Evolutionary conservation across 2,797 vertebrate genomes (phyloP).

Genomic region (Amazonetta brasiliensis): DNA sequence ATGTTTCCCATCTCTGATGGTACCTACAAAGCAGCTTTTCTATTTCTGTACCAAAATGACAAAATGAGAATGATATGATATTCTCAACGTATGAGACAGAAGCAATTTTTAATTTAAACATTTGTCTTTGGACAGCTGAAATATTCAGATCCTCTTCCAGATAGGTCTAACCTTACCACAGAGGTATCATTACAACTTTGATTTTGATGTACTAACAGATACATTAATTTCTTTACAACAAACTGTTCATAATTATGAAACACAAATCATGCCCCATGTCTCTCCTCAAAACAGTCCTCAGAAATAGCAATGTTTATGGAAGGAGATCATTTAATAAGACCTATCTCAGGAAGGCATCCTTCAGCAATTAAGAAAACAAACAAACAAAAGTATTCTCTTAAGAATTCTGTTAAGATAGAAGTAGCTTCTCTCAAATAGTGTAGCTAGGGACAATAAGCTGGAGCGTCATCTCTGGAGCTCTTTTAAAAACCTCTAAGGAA

Average conservation of each 20-base stretch:
- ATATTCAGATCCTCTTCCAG: background rate
- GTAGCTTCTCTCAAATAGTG: background rate
- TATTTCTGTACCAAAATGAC: constrained; percentile 13
- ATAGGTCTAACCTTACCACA: background rate
- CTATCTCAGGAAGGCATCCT: background rate
- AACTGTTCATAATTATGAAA: background rate
- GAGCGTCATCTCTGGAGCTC: background rate
- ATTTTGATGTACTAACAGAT: background rate
- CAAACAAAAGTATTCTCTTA: background rate
- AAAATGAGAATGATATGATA: background rate
- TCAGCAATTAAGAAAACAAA: background rate
- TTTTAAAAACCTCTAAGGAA: background rate
- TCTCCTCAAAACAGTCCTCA: background rate
- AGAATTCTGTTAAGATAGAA: background rate
- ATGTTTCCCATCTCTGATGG: background rate
- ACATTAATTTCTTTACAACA: background rate
- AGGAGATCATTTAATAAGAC: background rate
- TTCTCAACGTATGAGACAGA: background rate
- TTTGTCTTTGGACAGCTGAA: background rate
- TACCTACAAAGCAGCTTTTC: background rate
- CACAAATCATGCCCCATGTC: background rate
- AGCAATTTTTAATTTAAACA: background rate
- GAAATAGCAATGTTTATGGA: background rate
- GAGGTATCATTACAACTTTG: background rate
- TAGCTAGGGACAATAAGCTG: background rate